phyloP scores from a whole-genome alignment of 1,140 invertebrate species.

The Odontomachus brunneus region DNA sequence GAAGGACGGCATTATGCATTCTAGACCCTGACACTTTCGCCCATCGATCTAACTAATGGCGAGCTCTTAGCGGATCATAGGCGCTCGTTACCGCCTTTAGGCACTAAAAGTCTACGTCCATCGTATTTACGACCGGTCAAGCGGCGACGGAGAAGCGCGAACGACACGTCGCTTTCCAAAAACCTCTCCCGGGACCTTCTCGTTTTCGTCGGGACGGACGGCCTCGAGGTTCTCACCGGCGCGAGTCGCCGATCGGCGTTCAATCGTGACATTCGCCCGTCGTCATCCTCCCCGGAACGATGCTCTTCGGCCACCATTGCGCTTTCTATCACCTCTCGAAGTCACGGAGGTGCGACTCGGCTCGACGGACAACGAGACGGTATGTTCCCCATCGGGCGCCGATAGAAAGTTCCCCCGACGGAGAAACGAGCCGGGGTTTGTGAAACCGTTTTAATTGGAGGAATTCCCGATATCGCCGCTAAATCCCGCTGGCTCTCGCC shows the following conservation, averaged over 20 bases:
- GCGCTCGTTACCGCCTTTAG: constrained; percentile 59
- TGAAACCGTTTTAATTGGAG: constrained; percentile 35
- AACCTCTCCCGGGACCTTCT: constrained; percentile 28
- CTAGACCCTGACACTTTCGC: constrained; percentile 64
- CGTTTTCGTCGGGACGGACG: no score
- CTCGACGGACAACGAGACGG: background rate
- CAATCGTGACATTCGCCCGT: constrained; percentile 1
- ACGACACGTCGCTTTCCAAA: constrained; percentile 33
- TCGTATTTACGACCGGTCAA: constrained; percentile 63
- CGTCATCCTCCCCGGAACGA: constrained; percentile 1
- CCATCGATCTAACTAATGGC: constrained; percentile 70
- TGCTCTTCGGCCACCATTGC: constrained; percentile 37
- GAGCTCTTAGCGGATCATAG: constrained; percentile 54
- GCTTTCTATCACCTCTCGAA: constrained; percentile 59
- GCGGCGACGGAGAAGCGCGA: constrained; percentile 51
- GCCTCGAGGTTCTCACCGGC: background rate
- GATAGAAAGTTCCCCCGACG: constrained; percentile 28
- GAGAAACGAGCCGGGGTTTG: constrained; percentile 28
- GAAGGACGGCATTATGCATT: constrained; percentile 54
- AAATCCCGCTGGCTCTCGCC: constrained; percentile 32
- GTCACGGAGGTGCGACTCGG: background rate
- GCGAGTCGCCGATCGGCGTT: background rate
- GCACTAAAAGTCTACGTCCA: constrained; percentile 46
- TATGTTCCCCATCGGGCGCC: constrained; percentile 23
- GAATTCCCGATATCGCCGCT: constrained; percentile 13